Base-by-base conservation (phyloP, 2,797 vertebrate species). In the Chloroceryle inda region DNA sequence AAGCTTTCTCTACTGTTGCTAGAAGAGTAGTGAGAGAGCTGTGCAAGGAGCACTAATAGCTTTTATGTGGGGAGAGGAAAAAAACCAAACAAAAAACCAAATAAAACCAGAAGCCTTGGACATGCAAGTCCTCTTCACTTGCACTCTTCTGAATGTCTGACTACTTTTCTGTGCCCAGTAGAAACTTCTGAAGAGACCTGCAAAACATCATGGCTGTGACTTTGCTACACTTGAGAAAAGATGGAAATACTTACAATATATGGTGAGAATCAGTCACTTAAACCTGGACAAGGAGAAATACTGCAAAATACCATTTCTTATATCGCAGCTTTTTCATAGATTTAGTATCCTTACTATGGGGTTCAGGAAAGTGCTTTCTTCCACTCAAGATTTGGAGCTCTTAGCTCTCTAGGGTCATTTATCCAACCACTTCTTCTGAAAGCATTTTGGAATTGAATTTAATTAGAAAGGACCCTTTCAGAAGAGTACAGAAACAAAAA, bases 401-500 rank as follows among this genome's bases (percentile, higher is more conserved):
- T 27, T 68, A 84, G 61, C 7, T 13, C 59, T 62, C 84, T 61
- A 47, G 31, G 74, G 23, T 84, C 29, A 67, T 26, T 55, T 47
- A 50, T 5, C 27, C 42, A 69, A 89, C 74, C 23, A 89, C 42
- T 76, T 86, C 55, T 79, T 89, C 55, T 55, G 45, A 64, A 92
- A 85, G 13, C 69, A 45, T 35, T 88, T 74, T 75, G 56, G 27
- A 74, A 83, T 69, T 91, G 69, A 23, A 58, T 82, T 76, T 79
- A 74, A 74, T 87, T 44, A 77, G 22, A 29, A 23, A 47, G 38
- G 31, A 80, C 37, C 19, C 29, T 64, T 91, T 16, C 53, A 86
- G 79, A 92, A 72, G 29, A 81, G 17, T 53, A 82, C 38, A 68
- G 58, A 91, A 95, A 55, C 45, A 83, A 88, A 89, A 80, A 85